phyloP scores from a whole-genome alignment of 2,888 invertebrate genomes.

The Torymus texanus region DNA sequence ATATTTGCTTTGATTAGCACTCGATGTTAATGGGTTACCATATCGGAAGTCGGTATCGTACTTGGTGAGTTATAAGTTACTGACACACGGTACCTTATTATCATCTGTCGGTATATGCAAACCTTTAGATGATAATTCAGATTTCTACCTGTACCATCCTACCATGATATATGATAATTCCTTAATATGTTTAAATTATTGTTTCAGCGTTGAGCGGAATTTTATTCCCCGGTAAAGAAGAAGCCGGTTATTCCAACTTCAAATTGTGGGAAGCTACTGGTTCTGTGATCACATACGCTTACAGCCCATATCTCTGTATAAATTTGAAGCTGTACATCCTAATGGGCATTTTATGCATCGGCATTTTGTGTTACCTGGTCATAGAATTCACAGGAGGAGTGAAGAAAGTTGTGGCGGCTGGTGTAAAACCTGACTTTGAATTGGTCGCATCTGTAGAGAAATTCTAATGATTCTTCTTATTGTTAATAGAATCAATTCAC shows the following conservation, averaged over 20 bases:
- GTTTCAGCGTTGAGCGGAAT: constrained; percentile 87
- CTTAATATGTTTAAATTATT: neutral
- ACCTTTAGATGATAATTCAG: constrained; percentile 10
- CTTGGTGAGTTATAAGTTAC: constrained; percentile 16
- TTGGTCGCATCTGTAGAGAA: constrained; percentile 63
- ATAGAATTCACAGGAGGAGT: constrained; percentile 77
- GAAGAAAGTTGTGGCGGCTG: constrained; percentile 55
- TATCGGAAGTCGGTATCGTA: constrained; percentile 4
- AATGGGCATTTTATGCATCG: constrained; percentile 81
- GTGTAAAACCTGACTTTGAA: constrained; percentile 68
- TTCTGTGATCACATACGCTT: constrained; percentile 89
- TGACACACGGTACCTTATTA: neutral
- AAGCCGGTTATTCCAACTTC: constrained; percentile 95
- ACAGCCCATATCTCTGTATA: constrained; percentile 87
- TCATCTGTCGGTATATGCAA: constrained; percentile 1
- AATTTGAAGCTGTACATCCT: constrained; percentile 83
- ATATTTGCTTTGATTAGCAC: neutral
- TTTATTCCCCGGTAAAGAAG: constrained; percentile 88
- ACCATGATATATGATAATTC: too few species aligned
- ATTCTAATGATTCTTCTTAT: constrained; percentile 25
- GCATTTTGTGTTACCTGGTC: constrained; percentile 84
- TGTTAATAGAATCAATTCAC: too few species aligned
- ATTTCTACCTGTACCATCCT: neutral
- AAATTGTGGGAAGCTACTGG: constrained; percentile 94
- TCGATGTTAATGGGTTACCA: neutral